Conservation (phyloP, 1,140 invertebrate genomes). For the Diuraphis noxia region DNA sequence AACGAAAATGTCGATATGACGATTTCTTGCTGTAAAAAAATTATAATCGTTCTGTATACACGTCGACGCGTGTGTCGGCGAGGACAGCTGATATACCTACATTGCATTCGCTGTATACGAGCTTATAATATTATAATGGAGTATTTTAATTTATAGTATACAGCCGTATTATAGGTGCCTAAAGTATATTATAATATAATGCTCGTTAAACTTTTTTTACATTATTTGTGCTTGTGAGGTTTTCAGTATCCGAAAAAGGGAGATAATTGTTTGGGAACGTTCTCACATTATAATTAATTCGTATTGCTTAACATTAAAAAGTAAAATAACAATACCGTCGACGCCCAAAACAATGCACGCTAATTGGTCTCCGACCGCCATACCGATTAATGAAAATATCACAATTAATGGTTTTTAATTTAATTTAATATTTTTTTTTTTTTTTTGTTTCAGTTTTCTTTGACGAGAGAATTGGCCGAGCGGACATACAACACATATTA, state of each 20-base stretch:
- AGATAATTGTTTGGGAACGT: slow-evolving; percentile 37
- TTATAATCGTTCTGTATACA: neutral
- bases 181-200: neutral
- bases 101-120: neutral
- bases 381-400: slow-evolving; percentile 11
- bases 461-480: neutral
- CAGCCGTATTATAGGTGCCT: neutral
- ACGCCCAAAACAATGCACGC: neutral
- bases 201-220: neutral
- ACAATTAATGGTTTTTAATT: slow-evolving; percentile 28
- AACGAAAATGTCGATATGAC: neutral
- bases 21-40: neutral
- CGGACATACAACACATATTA: neutral
- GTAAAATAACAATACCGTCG: neutral
- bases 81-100: neutral
- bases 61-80: no score
- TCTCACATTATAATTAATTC: slow-evolving; percentile 21
- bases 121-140: neutral
- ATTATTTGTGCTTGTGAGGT: neutral
- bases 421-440: neutral
- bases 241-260: neutral
- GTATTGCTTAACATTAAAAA: slow-evolving; percentile 1
- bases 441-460: slow-evolving; percentile 19
- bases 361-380: neutral
- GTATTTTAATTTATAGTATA: neutral